phyloP scores from a whole-genome alignment of 2,113 vertebrate species.

The Rhineura floridana region DNA sequence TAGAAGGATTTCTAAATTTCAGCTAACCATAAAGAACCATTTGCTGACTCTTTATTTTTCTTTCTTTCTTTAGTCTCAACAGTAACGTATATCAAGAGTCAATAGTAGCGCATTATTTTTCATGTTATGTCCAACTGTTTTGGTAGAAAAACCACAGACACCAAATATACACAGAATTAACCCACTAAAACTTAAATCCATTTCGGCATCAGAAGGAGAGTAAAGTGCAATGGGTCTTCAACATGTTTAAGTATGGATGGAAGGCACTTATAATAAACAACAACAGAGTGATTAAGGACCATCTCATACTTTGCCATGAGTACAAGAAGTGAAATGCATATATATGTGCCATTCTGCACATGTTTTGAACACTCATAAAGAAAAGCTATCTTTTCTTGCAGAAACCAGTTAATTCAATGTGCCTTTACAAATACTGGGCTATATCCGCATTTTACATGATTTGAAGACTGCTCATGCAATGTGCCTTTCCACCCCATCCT shows the following conservation, averaged over 20 bases:
- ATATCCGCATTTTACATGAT: too few relatives aligned
- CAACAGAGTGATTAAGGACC: not conserved
- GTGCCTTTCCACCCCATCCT: too few relatives aligned
- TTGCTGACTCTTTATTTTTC: conserved; percentile 35
- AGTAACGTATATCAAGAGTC: not conserved
- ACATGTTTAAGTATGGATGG: not conserved
- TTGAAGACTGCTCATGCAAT: too few relatives aligned
- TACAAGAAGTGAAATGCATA: not conserved
- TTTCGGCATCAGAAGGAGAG: not conserved
- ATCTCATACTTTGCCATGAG: not conserved
- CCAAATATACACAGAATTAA: not conserved
- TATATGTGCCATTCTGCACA: not conserved
- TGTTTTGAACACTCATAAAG: not conserved
- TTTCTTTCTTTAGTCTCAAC: conserved; percentile 29
- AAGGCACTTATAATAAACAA: not conserved
- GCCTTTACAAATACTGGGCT: too few relatives aligned
- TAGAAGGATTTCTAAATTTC: conserved; percentile 48
- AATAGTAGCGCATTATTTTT: not conserved
- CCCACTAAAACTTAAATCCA: not conserved
- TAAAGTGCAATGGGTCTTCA: not conserved
- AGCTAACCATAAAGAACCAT: conserved; percentile 47
- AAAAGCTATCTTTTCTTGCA: too few relatives aligned
- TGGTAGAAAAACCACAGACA: not conserved
- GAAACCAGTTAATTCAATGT: too few relatives aligned
- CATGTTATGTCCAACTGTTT: not conserved